Base-by-base conservation (phyloP, 2,888 invertebrate species). In the Ennomos erosarius region DNA sequence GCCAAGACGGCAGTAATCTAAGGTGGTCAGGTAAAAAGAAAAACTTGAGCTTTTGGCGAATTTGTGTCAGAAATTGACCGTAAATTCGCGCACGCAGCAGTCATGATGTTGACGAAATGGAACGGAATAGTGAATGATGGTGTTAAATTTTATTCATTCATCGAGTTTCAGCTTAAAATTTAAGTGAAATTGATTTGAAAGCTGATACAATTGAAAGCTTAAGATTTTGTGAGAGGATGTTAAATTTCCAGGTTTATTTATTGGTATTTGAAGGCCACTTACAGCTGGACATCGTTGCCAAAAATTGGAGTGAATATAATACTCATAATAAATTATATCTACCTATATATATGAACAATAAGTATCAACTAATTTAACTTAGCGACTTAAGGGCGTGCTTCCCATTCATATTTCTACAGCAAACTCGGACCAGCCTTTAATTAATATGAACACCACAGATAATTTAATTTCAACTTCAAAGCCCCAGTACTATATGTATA, bases 11-110 rank as follows among this genome's bases (percentile, higher is more conserved):
- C 10, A 10, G 44, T 1, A 44, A 1, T 0, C 9, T 38, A 56
- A 58, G 12, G 46, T 62, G 37, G 62, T 58, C 59, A 64, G 68
- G 65, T 68, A 50, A 59, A 62, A 70, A 69, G 67, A 73, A 73
- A 74, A 65, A 70, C 62, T 63, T 61, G 66, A 62, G 64, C 67
- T 64, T 60, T 62, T 67, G 64, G 63, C 62, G 68, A 70, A 75
- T 76, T 74, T 70, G 69, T 72, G 71, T 63, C 65, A 67, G 67
- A 64, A 59, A 62, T 62, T 67, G 61, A 65, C 61, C 61, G 62
- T 65, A 67, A 55, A 68, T 72, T 67, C 59, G 61, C 51, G 61
- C 36, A 58, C 57, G 65, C 55, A 55, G 64, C 60, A 68, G 55
- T 67, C 66, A 59, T 69, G 65, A 70, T 65, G 60, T 62, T 49